Conservation (phyloP, 2,888 invertebrate species). For the Acleris literana region DNA sequence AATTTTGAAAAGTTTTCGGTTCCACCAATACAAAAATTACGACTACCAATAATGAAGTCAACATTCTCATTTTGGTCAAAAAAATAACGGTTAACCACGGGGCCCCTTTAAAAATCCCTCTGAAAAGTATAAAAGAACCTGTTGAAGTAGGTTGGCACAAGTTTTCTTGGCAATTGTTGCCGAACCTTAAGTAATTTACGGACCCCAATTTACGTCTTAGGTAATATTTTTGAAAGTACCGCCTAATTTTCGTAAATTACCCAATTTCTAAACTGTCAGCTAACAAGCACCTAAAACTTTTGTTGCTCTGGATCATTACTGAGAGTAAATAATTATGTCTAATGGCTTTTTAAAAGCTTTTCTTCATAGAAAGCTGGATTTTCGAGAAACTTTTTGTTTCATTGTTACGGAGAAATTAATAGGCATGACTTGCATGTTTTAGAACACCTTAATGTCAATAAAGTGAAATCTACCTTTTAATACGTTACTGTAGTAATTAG, state of each 20-base stretch:
- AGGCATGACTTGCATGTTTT: slow-evolving; percentile 6
- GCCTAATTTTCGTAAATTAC: not conserved
- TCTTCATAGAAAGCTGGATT: slow-evolving; percentile 42
- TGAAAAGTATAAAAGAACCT: no score
- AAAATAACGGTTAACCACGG: no score
- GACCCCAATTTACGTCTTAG: no score
- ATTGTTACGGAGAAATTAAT: slow-evolving; percentile 3
- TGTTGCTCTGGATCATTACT: slow-evolving; percentile 1
- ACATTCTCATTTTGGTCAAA: no score
- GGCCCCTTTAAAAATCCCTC: no score
- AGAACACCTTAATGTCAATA: not conserved
- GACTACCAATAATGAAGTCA: no score
- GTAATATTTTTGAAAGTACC: not conserved
- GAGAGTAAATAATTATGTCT: slow-evolving; percentile 5
- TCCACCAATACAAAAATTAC: no score
- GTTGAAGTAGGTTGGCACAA: no score
- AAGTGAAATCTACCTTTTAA: not conserved
- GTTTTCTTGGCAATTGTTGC: no score
- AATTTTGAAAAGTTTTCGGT: no score
- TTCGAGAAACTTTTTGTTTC: slow-evolving; percentile 7
- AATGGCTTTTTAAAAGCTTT: slow-evolving; percentile 20
- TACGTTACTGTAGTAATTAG: not conserved
- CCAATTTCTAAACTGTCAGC: not conserved
- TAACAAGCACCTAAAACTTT: not conserved
- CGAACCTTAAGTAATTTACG: no score